phyloP scores from a whole-genome alignment of 2,888 invertebrate species.

The Choristoneura rosaceana region DNA sequence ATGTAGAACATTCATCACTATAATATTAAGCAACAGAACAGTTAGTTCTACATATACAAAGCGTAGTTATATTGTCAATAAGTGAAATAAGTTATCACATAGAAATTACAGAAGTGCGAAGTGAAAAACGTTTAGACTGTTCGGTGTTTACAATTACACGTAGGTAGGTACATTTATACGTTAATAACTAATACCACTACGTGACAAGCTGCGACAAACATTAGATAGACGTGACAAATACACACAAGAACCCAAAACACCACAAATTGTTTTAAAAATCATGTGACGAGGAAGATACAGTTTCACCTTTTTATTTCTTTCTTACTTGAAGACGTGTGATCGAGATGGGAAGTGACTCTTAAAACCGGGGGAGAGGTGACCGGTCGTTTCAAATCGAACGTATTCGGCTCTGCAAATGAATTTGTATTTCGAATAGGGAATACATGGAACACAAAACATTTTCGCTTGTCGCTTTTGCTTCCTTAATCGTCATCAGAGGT shows the following conservation, averaged over 20 bases:
- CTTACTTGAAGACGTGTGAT: slow-evolving; percentile 68
- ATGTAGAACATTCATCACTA: not conserved
- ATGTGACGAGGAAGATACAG: slow-evolving; percentile 19
- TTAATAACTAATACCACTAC: not conserved
- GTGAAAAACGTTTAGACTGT: slow-evolving; percentile 1
- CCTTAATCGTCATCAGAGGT: not conserved
- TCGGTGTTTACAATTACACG: not conserved
- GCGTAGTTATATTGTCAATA: not conserved
- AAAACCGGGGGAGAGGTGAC: slow-evolving; percentile 62
- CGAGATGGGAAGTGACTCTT: slow-evolving; percentile 58
- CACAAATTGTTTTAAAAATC: slow-evolving; percentile 16
- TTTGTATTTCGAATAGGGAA: slow-evolving; percentile 32
- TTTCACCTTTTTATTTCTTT: slow-evolving; percentile 16
- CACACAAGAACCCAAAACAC: slow-evolving; percentile 15
- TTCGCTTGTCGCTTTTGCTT: not conserved
- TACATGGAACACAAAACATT: too few relatives aligned
- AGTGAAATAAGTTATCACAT: not conserved
- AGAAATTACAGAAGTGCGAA: not conserved
- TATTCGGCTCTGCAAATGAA: slow-evolving; percentile 67
- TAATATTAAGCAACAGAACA: not conserved
- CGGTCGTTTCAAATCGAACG: slow-evolving; percentile 59
- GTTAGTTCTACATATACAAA: not conserved
- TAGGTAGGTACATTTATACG: not conserved
- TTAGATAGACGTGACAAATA: not conserved
- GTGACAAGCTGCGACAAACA: not conserved